Evolutionary conservation across 37 sponge, comb jelly and placozoan genomes (phyloP).

Genomic region (Hormiphora californensis): DNA sequence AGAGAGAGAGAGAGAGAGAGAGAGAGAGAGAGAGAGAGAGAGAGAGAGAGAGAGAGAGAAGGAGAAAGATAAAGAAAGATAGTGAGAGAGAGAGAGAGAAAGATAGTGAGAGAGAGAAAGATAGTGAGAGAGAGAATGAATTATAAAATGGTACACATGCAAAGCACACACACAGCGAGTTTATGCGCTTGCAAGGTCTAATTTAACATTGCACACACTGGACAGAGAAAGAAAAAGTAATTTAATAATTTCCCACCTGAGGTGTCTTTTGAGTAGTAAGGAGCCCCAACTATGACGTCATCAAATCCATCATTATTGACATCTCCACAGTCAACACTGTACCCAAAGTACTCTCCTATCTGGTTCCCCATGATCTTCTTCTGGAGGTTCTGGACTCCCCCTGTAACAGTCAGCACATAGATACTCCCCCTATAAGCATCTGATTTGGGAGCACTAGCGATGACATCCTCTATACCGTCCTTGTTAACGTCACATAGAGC

Average conservation of each 20-base stretch:
- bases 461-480: neutral
- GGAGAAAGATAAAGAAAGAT: too few species aligned
- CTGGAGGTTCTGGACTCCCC: neutral
- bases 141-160: too few species aligned
- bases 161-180: too few species aligned
- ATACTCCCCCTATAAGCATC: neutral
- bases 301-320: neutral
- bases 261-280: neutral
- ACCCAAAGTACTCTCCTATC: constrained; percentile 9
- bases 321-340: neutral
- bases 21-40: too few species aligned
- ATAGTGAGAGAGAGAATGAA: too few species aligned
- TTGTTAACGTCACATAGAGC: neutral
- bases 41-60: too few species aligned
- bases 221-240: neutral
- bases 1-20: too few species aligned
- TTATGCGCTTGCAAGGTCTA: too few species aligned
- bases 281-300: constrained; percentile 17
- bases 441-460: neutral
- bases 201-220: too few species aligned
- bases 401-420: neutral
- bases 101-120: too few species aligned
- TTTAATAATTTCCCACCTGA: neutral
- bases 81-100: too few species aligned
- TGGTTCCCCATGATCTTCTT: neutral